Base-by-base conservation (phyloP, 1,140 invertebrate species). In the Anthonomus grandis region DNA sequence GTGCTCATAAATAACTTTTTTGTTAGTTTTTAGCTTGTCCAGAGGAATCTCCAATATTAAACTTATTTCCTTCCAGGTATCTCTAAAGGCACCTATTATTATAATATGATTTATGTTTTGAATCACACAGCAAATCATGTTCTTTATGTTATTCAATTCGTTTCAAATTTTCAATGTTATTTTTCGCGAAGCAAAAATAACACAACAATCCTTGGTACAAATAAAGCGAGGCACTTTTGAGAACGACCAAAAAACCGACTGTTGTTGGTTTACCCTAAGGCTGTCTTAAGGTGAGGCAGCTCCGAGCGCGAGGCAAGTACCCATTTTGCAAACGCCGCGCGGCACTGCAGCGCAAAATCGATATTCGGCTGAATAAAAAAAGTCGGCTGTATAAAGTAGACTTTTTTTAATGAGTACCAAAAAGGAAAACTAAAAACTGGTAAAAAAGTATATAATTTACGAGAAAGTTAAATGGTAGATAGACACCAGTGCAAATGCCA, bases 61-160 rank as follows among this genome's bases (percentile, higher is more conserved):
- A 45, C 22, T 24, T 0, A 45, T 45, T 45, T 45, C 2, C 24
- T 9, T 45, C 42, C 21, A 45, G 6, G 6, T 23, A 45, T 45
- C 22, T 45, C 18, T 9, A 23, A 45, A 0, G 13, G 42, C n/a
- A n/a, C n/a, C n/a, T 45, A 19, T 45, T 9, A 19, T 45, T 45
- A 23, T 45, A n/a, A 21, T 45, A 45, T 22, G 19, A 22, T 45
- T 45, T 21, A 45, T 24, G 21, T 24, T 45, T 24, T 45, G 42
- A n/a, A 45, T 24, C 10, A 18, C 42, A 45, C 42, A 45, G 42
- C 10, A 22, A 45, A 45, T 45, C 18, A 1, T 45, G 42, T 24
- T 45, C 8, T 45, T 45, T 24, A 0, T 19, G 13, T 45, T 22
- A 45, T 22, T 45, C 42, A 24, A 22, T 45, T 21, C n/a, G 17